These are phyloP conservation scores for Syngnathus acus DNA, from an alignment of 2,797 vertebrate species.

Conservation along the genomic window DNA sequence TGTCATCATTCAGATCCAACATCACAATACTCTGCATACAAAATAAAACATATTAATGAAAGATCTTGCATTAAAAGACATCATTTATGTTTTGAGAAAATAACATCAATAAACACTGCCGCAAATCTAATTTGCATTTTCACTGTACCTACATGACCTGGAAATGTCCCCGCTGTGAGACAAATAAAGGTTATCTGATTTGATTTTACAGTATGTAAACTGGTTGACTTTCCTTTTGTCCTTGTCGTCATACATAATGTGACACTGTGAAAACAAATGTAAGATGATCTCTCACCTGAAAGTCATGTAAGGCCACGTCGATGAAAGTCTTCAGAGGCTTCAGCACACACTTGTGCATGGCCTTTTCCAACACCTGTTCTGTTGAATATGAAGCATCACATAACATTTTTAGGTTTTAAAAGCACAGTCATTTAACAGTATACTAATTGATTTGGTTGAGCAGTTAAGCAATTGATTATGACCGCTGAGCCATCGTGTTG, in stretches of 20 bases:
- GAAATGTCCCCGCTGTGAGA: neutral
- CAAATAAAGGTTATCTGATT: neutral
- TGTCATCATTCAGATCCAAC: neutral
- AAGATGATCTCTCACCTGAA: slow-evolving; percentile 68
- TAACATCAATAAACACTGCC: neutral
- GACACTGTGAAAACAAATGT: neutral
- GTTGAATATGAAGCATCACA: slow-evolving; percentile 13
- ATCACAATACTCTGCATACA: neutral
- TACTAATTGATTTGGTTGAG: neutral
- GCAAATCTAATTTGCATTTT: neutral
- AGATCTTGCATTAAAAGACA: neutral
- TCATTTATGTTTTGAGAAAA: neutral
- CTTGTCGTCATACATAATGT: neutral
- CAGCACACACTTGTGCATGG: slow-evolving; percentile 97
- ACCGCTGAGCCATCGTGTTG: too few species aligned
- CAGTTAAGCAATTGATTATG: too few species aligned
- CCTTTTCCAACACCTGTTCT: slow-evolving; percentile 94
- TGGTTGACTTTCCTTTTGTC: neutral
- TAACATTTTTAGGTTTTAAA: neutral
- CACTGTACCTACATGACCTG: neutral
- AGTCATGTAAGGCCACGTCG: slow-evolving; percentile 80
- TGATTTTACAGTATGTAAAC: neutral
- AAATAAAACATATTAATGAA: neutral
- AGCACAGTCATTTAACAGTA: neutral
- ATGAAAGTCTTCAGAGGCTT: slow-evolving; percentile 87